These are phyloP conservation scores for Zygaena filipendulae DNA, from an alignment of 2,888 invertebrate genomes.

Conservation along the genomic window DNA sequence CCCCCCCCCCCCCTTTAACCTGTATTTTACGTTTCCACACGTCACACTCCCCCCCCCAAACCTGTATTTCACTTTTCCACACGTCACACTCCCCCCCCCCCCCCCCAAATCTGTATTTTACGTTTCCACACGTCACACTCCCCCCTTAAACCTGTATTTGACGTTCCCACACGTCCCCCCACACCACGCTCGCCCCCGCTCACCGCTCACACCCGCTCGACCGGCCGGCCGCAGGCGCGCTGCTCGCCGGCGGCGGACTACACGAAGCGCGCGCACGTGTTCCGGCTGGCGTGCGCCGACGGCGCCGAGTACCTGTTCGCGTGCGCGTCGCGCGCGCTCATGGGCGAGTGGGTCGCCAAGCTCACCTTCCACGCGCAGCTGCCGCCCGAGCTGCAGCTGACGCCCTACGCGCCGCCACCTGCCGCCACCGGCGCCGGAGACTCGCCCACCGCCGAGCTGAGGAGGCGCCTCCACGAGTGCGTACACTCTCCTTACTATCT, in stretches of 20 bases:
- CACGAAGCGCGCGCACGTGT: conserved; percentile 94
- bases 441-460: conserved; percentile 41
- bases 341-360: conserved; percentile 93
- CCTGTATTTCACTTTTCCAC: too few relatives aligned
- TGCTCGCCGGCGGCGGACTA: conserved; percentile 93
- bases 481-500: too few relatives aligned
- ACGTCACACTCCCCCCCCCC: too few relatives aligned
- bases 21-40: too few relatives aligned
- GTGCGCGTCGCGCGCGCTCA: conserved; percentile 75
- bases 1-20: too few relatives aligned
- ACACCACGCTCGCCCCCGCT: too few relatives aligned
- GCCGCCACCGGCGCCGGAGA: conserved; percentile 60
- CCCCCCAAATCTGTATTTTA: too few relatives aligned
- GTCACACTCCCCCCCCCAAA: too few relatives aligned
- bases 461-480: conserved; percentile 41
- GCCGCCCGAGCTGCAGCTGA: conserved; percentile 88
- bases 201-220: too few relatives aligned
- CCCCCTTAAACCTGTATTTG: too few relatives aligned
- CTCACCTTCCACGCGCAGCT: conserved; percentile 92
- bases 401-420: conserved; percentile 78
- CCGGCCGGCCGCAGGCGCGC: conserved; percentile 72
- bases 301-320: conserved; percentile 94
- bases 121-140: too few relatives aligned
- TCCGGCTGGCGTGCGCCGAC: conserved; percentile 87
- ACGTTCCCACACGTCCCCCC: too few relatives aligned